Percentiles rank a stretch among this genome's conserved stretches.
Evolutionary conservation across 2,888 invertebrate genomes (phyloP).

Genomic region (Drosophila eohydei): DNA sequence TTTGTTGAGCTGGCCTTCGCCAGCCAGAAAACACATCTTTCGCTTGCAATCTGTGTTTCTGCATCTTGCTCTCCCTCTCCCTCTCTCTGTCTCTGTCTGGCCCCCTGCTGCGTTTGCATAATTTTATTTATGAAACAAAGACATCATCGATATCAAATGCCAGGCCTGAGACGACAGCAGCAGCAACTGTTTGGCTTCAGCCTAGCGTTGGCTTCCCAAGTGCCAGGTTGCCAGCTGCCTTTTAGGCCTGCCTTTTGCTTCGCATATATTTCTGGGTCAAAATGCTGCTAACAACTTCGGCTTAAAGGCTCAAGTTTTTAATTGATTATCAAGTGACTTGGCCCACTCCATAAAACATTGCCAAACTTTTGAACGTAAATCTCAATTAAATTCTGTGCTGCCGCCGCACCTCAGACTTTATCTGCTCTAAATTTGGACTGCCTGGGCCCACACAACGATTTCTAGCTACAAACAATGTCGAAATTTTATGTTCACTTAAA

Average conservation of each 20-base stretch:
- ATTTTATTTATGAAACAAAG: slow-evolving; percentile 71
- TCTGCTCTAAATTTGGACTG: slow-evolving; percentile 19
- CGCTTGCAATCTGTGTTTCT: slow-evolving; percentile 48
- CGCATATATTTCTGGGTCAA: slow-evolving; percentile 37
- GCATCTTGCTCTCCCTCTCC: slow-evolving; percentile 18
- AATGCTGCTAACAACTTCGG: slow-evolving; percentile 28
- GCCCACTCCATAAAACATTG: slow-evolving; percentile 22
- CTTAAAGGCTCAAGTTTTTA: slow-evolving; percentile 38
- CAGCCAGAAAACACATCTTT: slow-evolving; percentile 52
- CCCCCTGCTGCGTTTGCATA: slow-evolving; percentile 62
- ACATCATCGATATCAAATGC: slow-evolving; percentile 81
- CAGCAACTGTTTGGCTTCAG: slow-evolving; percentile 64
- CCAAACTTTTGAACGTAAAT: slow-evolving; percentile 32
- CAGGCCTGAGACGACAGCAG: slow-evolving; percentile 29
- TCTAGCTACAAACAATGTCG: slow-evolving; percentile 19
- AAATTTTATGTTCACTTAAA: slow-evolving; percentile 31
- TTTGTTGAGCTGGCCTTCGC: slow-evolving; percentile 42
- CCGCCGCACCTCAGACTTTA: slow-evolving; percentile 22
- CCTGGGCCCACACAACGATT: slow-evolving; percentile 7
- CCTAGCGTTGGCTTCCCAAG: slow-evolving; percentile 21
- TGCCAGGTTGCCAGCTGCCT: slow-evolving; percentile 17
- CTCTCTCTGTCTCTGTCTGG: slow-evolving; percentile 12
- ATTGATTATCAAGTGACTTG: slow-evolving; percentile 44
- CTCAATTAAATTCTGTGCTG: slow-evolving; percentile 49
- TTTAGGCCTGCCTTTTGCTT: slow-evolving; percentile 20